Evolutionary conservation across 2,113 vertebrate species (phyloP).

Genomic region (Morone saxatilis): DNA sequence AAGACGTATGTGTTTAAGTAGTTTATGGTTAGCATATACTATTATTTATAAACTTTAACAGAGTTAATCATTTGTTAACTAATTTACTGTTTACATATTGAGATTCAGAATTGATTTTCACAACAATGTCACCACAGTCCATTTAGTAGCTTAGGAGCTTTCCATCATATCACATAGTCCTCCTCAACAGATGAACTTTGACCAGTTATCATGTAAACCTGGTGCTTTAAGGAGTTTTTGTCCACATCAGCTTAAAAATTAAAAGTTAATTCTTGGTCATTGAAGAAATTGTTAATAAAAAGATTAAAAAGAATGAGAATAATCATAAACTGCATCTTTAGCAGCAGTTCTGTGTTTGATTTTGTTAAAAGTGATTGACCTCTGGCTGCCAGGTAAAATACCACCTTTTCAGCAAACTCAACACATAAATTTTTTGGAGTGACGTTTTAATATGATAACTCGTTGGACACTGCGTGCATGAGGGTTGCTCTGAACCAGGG

Average conservation of each 20-base stretch:
- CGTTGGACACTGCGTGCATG: rapidly evolving
- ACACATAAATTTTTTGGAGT: background rate
- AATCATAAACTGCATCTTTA: background rate
- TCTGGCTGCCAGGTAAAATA: background rate
- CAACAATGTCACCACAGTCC: background rate
- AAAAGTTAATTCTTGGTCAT: background rate
- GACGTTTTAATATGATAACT: background rate
- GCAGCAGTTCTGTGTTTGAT: background rate
- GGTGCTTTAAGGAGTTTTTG: too few relatives aligned
- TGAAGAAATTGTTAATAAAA: background rate
- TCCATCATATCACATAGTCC: background rate
- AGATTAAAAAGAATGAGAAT: background rate
- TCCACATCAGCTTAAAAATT: too few relatives aligned
- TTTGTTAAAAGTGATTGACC: background rate
- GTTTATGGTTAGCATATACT: background rate
- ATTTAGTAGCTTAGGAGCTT: background rate
- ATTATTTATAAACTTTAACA: background rate
- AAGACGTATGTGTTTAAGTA: background rate
- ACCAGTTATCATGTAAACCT: background rate
- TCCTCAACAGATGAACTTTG: background rate
- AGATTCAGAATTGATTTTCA: background rate
- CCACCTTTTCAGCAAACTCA: background rate
- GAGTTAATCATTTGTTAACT: background rate
- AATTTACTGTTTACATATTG: background rate
- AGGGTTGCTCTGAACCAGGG: background rate